These are phyloP conservation scores for Xerus rutilus DNA, from an alignment of 2,797 vertebrate genomes.

Conservation along the genomic window DNA sequence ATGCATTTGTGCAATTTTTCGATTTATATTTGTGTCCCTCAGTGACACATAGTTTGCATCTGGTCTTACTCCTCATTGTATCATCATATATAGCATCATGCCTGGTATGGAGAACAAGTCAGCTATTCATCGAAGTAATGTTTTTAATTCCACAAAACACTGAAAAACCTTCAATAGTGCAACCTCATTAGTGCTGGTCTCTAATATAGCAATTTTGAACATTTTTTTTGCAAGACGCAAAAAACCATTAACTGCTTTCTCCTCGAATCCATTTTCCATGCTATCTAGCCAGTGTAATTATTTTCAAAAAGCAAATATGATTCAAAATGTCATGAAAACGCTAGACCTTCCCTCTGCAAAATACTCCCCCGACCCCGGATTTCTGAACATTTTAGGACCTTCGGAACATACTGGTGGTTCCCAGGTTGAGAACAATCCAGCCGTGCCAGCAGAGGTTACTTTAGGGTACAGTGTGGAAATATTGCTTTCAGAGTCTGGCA, in stretches of 20 bases:
- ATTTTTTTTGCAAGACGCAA: neutral
- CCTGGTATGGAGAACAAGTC: neutral
- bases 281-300: neutral
- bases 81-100: neutral
- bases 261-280: neutral
- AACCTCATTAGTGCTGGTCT: neutral
- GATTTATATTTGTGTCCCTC: neutral
- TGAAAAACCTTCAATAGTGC: neutral
- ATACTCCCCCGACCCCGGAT: no score
- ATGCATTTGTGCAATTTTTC: neutral
- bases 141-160: no score
- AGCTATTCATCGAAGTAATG: neutral
- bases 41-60: neutral
- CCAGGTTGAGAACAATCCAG: neutral
- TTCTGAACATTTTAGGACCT: neutral
- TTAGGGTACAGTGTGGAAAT: no score
- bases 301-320: neutral
- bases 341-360: neutral
- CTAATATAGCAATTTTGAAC: neutral
- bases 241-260: neutral
- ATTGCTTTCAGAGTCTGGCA: neutral
- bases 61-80: neutral
- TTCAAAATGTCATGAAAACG: conserved; percentile 5
- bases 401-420: neutral
- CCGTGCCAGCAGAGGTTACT: neutral